These are phyloP conservation scores for Campopleginae sp. DNA, from an alignment of 2,888 invertebrate genomes.

Conservation along the genomic window DNA sequence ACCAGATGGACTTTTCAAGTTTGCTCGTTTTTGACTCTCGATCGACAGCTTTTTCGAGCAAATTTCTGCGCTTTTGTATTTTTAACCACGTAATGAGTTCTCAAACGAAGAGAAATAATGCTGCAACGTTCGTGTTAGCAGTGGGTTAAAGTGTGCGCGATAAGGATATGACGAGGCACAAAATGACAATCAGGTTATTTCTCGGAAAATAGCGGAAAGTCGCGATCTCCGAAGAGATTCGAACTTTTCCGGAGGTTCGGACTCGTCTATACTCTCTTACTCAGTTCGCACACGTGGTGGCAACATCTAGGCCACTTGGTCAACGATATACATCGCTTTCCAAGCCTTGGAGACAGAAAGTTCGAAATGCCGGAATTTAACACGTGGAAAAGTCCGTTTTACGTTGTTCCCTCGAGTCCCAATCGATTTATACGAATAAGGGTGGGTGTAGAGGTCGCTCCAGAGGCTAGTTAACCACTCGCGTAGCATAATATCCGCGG, in stretches of 20 bases:
- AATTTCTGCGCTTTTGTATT: neutral
- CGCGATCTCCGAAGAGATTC: constrained; percentile 16
- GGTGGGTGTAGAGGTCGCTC: constrained; percentile 8
- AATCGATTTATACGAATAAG: constrained; percentile 25
- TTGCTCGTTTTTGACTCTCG: neutral
- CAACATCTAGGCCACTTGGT: constrained; percentile 57
- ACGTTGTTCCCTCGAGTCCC: neutral
- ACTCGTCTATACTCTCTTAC: constrained; percentile 32
- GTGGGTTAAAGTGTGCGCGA: neutral
- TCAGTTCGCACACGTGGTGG: neutral
- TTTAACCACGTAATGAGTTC: neutral
- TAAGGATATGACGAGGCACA: constrained; percentile 2
- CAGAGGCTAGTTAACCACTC: constrained; percentile 12
- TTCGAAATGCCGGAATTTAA: neutral
- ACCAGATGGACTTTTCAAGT: neutral
- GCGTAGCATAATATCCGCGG: constrained; percentile 15
- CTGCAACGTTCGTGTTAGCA: neutral
- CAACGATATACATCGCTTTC: constrained; percentile 6
- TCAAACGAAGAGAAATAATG: neutral
- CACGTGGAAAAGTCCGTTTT: constrained; percentile 9
- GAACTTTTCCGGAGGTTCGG: constrained; percentile 25
- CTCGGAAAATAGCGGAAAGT: neutral
- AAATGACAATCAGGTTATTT: neutral
- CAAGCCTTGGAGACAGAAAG: constrained; percentile 5
- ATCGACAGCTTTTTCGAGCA: neutral